Base-by-base conservation (phyloP, 23 tunicate species). In the Botrylloides violaceus region DNA sequence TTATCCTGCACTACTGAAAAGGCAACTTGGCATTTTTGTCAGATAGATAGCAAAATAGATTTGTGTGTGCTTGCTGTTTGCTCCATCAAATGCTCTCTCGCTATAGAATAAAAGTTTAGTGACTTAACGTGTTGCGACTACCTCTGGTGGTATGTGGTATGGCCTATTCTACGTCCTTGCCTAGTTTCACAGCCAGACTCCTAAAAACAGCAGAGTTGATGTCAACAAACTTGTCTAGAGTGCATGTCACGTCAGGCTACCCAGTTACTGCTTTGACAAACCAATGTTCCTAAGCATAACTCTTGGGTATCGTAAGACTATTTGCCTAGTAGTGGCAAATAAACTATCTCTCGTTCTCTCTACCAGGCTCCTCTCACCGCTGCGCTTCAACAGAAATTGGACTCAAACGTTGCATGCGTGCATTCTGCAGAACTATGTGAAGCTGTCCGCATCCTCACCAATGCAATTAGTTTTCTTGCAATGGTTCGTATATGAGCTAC, bases 401-500 rank as follows among this genome's bases (percentile, higher is more conserved):
- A 78, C 26, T 70, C 31, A 20, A 25, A 49, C 20, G 60, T 34
- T 3, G 33, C 25, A 25, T 62, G 36, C 49, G 31, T 53, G 20
- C 53, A 34, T 5, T 36, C 55, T 34, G 31, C 80, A 0, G 83
- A 73, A 19, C 64, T 84, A 28, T 84, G 83, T 48, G 83, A 78
- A 56, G 92, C 78, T 25, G 83, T 84, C 20, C 43, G 92, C n/a
- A 84, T 83, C 2, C 34, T 84, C 2, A 62, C 83, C 9, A 66
- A 62, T 27, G 92, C 82, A 5, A 79, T 84, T 28, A 72, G 72
- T 33, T 64, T 80, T 36, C 75, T 84, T 19, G 81, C 89, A 24
- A 76, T 77, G 77, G 88, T 81, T 30, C 31, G 80, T 73, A 19
- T 6, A n/a, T 38, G 9, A 24, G 32, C 18, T 36, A 47, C 22